A percentile compares a stretch with the other conserved stretches of the same genome.
These are phyloP conservation scores for Lepidocyrtoides sp. DNA, from an alignment of 2,888 invertebrate genomes.

Conservation along the genomic window DNA sequence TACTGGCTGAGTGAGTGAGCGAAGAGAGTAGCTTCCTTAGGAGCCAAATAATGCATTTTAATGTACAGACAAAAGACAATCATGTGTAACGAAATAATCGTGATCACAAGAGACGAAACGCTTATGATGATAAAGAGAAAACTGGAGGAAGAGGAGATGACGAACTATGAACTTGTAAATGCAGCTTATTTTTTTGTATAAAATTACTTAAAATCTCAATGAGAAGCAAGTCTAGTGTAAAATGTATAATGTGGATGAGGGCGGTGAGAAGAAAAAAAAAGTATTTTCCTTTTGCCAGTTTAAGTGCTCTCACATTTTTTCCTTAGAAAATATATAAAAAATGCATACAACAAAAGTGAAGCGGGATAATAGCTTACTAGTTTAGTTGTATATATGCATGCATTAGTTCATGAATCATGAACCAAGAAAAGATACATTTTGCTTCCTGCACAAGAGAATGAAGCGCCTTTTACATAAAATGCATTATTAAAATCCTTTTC, in stretches of 20 bases:
- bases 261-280: slow-evolving; percentile 44
- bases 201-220: not conserved
- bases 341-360: not conserved
- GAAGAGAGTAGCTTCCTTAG: not conserved
- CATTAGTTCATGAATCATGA: not conserved
- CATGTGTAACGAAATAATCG: slow-evolving; percentile 49
- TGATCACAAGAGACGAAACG: not conserved
- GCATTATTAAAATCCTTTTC: slow-evolving; percentile 53
- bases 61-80: slow-evolving; percentile 3
- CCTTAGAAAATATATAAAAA: slow-evolving; percentile 30
- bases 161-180: slow-evolving; percentile 19
- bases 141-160: not conserved
- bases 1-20: too few relatives aligned
- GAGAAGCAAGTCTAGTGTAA: not conserved
- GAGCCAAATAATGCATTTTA: slow-evolving; percentile 1
- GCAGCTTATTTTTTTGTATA: not conserved
- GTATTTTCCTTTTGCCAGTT: not conserved
- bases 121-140: not conserved
- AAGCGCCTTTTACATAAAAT: slow-evolving; percentile 22
- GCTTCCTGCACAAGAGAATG: slow-evolving; percentile 17
- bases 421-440: not conserved
- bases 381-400: not conserved
- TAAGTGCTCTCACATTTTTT: slow-evolving; percentile 20
- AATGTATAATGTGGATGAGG: not conserved
- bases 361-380: not conserved